phyloP scores from a whole-genome alignment of 37 sponge, comb jelly and placozoan species.

The Geodia barretti region DNA sequence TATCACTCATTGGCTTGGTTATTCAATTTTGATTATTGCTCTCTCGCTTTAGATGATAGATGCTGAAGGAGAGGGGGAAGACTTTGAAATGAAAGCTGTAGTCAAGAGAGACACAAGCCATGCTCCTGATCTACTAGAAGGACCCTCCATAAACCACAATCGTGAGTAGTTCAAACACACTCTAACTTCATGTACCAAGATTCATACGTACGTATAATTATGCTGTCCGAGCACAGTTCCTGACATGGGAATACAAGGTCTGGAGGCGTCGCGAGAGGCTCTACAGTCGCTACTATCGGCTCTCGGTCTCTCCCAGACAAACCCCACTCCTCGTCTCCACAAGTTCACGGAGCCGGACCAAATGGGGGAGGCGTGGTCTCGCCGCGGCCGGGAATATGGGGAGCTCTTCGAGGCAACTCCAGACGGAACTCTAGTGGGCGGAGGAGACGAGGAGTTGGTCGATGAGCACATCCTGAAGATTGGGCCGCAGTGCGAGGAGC shows the following conservation, averaged over 20 bases:
- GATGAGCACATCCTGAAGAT: background rate
- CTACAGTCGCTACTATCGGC: slow-evolving; percentile 46
- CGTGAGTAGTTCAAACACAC: slow-evolving; percentile 19
- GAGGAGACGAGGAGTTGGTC: background rate
- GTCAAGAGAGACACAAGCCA: slow-evolving; percentile 19
- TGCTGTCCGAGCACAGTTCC: slow-evolving; percentile 13
- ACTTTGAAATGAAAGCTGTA: background rate
- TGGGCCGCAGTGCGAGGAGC: slow-evolving; percentile 4
- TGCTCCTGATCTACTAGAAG: slow-evolving; percentile 67
- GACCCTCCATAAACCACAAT: slow-evolving; percentile 43
- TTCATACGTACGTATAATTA: background rate
- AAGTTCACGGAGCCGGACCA: slow-evolving; percentile 42
- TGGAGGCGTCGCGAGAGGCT: slow-evolving; percentile 26
- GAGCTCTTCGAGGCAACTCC: slow-evolving; percentile 8
- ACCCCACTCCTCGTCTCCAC: slow-evolving; percentile 13
- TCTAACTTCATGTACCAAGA: background rate
- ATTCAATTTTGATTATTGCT: background rate
- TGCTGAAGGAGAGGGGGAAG: background rate
- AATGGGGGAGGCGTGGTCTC: slow-evolving; percentile 33
- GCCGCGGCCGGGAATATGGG: background rate
- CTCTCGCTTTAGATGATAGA: slow-evolving; percentile 24
- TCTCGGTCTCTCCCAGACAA: slow-evolving; percentile 47
- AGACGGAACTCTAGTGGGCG: background rate
- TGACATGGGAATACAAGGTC: slow-evolving; percentile 30
- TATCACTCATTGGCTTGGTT: background rate